Evolutionary conservation across 2,113 vertebrate genomes (phyloP).

Genomic region (Solea solea): DNA sequence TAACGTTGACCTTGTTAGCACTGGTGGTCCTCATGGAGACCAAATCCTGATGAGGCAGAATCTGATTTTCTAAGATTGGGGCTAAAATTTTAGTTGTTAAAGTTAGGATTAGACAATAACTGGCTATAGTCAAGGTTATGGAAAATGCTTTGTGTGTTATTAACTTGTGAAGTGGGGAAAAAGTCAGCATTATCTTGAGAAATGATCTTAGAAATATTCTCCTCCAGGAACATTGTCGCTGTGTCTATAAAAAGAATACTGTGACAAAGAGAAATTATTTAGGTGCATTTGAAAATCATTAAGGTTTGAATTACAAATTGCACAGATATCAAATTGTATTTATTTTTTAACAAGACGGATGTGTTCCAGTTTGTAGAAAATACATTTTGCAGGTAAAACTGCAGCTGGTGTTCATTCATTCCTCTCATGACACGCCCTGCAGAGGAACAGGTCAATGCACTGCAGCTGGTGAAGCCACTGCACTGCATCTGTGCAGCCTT

Average conservation of each 20-base stretch:
- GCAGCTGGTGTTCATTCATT: conserved; percentile 29
- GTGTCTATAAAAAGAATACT: neutral
- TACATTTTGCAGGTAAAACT: neutral
- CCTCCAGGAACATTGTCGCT: neutral
- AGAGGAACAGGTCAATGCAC: conserved; percentile 33
- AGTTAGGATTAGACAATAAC: no score
- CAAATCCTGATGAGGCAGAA: no score
- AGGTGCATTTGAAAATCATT: neutral
- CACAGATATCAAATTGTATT: neutral
- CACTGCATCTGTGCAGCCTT: conserved; percentile 6
- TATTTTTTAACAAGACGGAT: neutral
- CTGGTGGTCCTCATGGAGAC: no score
- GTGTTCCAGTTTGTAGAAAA: neutral
- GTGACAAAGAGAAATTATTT: neutral
- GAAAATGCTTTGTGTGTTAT: no score
- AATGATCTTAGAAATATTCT: conserved; percentile 12
- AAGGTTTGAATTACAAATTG: neutral
- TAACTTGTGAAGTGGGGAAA: conserved; percentile 18
- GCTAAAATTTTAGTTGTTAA: no score
- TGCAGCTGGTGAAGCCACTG: conserved; percentile 15
- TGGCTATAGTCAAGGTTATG: no score
- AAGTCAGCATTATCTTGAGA: conserved; percentile 5
- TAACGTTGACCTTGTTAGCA: no score
- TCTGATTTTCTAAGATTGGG: no score
- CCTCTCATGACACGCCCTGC: conserved; percentile 53